Conservation (phyloP, 2,888 invertebrate species). For the Xanthia icteritia region DNA sequence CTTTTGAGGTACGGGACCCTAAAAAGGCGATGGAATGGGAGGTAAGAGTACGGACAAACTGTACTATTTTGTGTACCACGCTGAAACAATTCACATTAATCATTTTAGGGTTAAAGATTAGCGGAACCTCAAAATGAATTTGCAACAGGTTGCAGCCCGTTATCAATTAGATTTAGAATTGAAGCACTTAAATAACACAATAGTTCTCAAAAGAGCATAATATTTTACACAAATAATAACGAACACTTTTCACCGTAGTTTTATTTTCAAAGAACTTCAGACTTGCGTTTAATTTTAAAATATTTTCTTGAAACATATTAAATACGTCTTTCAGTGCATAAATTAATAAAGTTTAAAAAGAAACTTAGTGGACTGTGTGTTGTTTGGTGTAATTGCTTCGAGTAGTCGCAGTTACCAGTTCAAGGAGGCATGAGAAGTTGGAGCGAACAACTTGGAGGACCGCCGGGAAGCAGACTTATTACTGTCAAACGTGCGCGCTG, state of each 20-base stretch:
- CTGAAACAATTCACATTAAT: slow-evolving; percentile 9
- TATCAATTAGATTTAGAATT: slow-evolving; percentile 35
- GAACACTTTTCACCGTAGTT: slow-evolving; percentile 8
- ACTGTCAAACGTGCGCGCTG: slow-evolving; percentile 69
- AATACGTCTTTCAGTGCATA: slow-evolving; percentile 66
- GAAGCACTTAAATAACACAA: slow-evolving; percentile 3
- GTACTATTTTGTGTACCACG: not conserved
- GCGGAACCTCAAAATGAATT: slow-evolving; percentile 33
- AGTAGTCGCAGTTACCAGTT: slow-evolving; percentile 84
- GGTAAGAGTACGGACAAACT: not conserved
- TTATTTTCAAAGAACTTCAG: slow-evolving; percentile 35
- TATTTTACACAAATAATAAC: not conserved
- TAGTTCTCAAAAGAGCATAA: not conserved
- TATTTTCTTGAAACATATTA: slow-evolving; percentile 63
- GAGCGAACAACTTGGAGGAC: slow-evolving; percentile 69
- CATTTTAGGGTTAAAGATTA: slow-evolving; percentile 10
- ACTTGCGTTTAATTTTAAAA: slow-evolving; percentile 50
- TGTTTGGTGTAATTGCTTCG: slow-evolving; percentile 82
- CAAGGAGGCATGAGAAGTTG: slow-evolving; percentile 82
- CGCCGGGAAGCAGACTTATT: slow-evolving; percentile 72
- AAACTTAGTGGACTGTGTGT: slow-evolving; percentile 74
- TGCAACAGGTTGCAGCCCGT: slow-evolving; percentile 46
- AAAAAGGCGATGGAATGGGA: not conserved
- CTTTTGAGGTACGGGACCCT: no score
- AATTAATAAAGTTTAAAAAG: slow-evolving; percentile 72